phyloP scores from a whole-genome alignment of 2,113 vertebrate species.

The Heptranchias perlo region DNA sequence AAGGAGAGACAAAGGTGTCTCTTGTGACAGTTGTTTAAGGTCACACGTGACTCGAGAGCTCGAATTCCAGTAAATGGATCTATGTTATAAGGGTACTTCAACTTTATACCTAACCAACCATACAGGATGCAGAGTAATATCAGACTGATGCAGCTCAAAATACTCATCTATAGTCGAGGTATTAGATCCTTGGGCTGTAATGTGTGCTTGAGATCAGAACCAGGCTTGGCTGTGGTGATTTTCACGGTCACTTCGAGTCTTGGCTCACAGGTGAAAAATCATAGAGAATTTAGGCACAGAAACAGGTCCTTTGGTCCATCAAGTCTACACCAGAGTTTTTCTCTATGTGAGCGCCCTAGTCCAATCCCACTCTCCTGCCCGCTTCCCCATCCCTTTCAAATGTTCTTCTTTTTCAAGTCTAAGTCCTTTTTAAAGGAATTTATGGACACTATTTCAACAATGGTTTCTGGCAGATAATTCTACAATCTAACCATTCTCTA shows the following conservation, averaged over 20 bases:
- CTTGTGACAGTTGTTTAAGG: background rate
- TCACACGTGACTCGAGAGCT: background rate
- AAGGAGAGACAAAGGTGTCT: background rate
- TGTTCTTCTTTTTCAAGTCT: background rate
- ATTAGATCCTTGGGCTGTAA: too few species aligned
- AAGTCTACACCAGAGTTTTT: background rate
- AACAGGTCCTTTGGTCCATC: background rate
- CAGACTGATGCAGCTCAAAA: background rate
- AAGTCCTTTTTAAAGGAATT: too few species aligned
- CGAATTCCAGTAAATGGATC: background rate
- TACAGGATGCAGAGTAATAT: background rate
- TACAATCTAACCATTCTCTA: too few species aligned
- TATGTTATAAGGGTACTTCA: background rate
- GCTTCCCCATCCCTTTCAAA: background rate
- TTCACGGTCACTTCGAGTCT: background rate
- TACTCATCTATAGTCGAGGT: too few species aligned
- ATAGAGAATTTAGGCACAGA: background rate
- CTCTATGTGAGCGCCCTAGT: background rate
- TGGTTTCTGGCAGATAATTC: too few species aligned
- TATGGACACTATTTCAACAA: too few species aligned
- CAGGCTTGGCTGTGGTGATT: background rate
- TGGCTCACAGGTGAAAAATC: too few species aligned
- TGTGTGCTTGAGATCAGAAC: background rate
- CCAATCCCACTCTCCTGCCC: background rate
- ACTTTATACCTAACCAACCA: background rate